These are phyloP conservation scores for Augiades crinisus DNA, from an alignment of 2,888 invertebrate species.

Conservation along the genomic window DNA sequence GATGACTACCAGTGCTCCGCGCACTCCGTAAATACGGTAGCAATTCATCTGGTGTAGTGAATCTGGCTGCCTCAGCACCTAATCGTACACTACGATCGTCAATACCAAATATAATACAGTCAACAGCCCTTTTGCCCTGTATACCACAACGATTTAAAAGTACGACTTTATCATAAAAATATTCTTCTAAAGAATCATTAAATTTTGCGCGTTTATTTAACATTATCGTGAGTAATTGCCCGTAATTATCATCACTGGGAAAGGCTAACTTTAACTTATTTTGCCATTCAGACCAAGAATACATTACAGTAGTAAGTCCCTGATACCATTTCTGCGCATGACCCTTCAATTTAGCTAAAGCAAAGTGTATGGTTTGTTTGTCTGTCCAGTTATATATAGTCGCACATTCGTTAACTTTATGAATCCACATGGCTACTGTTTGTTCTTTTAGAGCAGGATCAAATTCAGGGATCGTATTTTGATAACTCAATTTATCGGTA, in stretches of 20 bases:
- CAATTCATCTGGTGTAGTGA: constrained; percentile 31
- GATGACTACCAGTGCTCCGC: no score
- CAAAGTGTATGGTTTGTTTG: constrained; percentile 11
- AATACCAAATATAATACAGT: constrained; percentile 32
- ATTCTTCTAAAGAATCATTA: constrained; percentile 27
- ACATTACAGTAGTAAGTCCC: constrained; percentile 2
- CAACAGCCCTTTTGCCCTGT: constrained; percentile 28
- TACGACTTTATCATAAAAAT: constrained; percentile 34
- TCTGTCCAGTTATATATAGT: constrained; percentile 13
- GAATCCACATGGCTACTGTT: neutral
- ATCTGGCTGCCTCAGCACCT: constrained; percentile 33
- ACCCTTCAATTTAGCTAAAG: constrained; percentile 6
- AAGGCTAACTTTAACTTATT: constrained; percentile 7
- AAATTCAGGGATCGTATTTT: constrained; percentile 9
- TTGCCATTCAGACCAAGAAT: constrained; percentile 17
- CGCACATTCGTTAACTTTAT: constrained; percentile 10
- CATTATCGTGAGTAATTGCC: constrained; percentile 7
- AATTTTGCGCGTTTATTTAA: no score
- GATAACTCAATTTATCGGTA: no score
- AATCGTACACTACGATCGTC: constrained; percentile 32
- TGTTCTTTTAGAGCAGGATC: no score
- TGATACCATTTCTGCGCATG: constrained; percentile 13
- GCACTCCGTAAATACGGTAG: constrained; percentile 30
- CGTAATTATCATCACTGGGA: constrained; percentile 11
- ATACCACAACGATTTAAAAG: constrained; percentile 32